Evolutionary conservation across 2,113 vertebrate species (phyloP).

Genomic region (Triplophysa siluroides): DNA sequence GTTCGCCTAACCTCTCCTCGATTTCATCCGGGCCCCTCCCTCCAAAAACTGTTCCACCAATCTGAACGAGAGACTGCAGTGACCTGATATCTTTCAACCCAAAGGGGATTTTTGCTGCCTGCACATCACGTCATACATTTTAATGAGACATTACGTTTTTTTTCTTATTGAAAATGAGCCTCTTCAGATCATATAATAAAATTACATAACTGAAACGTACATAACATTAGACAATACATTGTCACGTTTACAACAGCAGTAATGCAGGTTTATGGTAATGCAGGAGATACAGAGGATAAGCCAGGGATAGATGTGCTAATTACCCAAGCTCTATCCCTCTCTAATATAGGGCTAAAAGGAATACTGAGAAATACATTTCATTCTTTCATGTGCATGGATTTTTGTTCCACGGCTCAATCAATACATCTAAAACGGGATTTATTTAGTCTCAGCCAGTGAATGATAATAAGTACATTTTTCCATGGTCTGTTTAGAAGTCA

Average conservation of each 20-base stretch:
- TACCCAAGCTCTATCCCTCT: conserved; percentile 52
- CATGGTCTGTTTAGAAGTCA: conserved; percentile 59
- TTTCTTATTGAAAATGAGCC: conserved; percentile 48
- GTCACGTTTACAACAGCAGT: conserved; percentile 48
- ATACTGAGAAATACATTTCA: conserved; percentile 44
- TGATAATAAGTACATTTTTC: conserved; percentile 36
- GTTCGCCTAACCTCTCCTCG: conserved; percentile 38
- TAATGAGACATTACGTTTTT: conserved; percentile 51
- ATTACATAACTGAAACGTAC: conserved; percentile 61
- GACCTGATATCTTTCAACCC: conserved; percentile 51
- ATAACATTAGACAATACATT: conserved; percentile 52
- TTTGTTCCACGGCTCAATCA: conserved; percentile 54
- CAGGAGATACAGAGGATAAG: conserved; percentile 37
- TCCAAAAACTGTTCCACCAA: conserved; percentile 39
- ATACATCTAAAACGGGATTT: conserved; percentile 60
- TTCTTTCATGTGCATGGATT: conserved; percentile 53
- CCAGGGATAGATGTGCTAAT: conserved; percentile 52
- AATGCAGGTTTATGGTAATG: conserved; percentile 44
- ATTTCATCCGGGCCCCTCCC: conserved; percentile 32
- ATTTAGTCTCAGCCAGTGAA: conserved; percentile 54
- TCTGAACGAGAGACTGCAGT: conserved; percentile 39
- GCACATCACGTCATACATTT: conserved; percentile 49
- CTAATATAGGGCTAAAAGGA: conserved; percentile 54
- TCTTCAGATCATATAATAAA: conserved; percentile 24
- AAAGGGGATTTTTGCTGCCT: conserved; percentile 44